Conservation (phyloP, 2,888 invertebrate species). For the Lasioglossum zephyrum region DNA sequence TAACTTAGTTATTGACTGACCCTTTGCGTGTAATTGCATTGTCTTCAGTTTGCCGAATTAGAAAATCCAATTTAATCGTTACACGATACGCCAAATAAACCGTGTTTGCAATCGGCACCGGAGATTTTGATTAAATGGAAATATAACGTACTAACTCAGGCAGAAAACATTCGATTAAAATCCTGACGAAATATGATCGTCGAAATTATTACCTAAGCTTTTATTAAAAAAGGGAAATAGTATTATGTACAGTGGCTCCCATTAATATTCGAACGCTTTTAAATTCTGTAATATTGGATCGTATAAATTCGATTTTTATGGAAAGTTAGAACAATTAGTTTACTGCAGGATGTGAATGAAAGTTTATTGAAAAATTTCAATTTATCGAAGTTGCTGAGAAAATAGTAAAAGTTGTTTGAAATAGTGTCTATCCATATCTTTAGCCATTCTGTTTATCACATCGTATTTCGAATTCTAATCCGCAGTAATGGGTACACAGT, state of each 20-base stretch:
- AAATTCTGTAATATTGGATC: too few relatives aligned
- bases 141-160: background rate
- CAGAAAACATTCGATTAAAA: background rate
- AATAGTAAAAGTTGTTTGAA: too few relatives aligned
- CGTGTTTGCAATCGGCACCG: background rate
- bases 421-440: too few relatives aligned
- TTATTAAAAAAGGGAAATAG: background rate
- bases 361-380: too few relatives aligned
- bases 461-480: too few relatives aligned
- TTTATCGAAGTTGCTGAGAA: too few relatives aligned
- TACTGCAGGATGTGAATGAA: too few relatives aligned
- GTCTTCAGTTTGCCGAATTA: background rate
- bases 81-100: background rate
- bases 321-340: too few relatives aligned
- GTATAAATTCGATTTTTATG: too few relatives aligned
- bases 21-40: constrained; percentile 2
- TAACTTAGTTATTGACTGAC: constrained; percentile 4
- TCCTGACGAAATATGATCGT: background rate
- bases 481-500: too few relatives aligned
- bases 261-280: too few relatives aligned
- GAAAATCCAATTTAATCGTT: background rate
- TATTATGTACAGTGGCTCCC: background rate
- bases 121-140: background rate
- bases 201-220: background rate
- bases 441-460: too few relatives aligned